Evolutionary conservation across 2,888 invertebrate genomes (phyloP).

Genomic region (Lepidochitona cinerea): DNA sequence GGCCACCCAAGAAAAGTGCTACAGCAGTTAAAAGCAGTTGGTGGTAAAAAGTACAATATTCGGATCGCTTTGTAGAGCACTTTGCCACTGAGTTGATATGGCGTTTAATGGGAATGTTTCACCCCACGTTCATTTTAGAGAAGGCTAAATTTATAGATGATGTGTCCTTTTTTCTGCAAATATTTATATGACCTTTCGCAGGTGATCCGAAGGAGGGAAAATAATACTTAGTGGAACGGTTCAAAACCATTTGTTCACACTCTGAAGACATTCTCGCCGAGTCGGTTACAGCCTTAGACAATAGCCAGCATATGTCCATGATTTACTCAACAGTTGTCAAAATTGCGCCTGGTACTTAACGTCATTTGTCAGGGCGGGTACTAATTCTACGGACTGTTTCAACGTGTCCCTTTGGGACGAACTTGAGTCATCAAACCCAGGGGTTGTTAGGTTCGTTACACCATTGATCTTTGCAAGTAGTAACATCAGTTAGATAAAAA

Average conservation of each 20-base stretch:
- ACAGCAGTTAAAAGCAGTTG: neutral
- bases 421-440: too few species aligned
- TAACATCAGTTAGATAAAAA: too few species aligned
- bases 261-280: neutral
- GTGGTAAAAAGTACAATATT: neutral
- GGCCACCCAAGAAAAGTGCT: neutral
- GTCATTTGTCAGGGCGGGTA: neutral
- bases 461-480: too few species aligned
- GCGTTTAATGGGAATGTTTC: too few species aligned
- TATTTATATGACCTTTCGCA: conserved; percentile 1
- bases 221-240: neutral
- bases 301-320: neutral
- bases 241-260: conserved; percentile 1
- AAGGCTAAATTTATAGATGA: too few species aligned
- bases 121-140: too few species aligned
- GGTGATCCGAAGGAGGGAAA: neutral
- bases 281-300: neutral
- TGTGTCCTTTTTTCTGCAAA: neutral
- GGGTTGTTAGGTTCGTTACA: neutral
- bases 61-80: neutral
- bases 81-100: too few species aligned
- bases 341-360: conserved; percentile 2
- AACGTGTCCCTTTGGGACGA: too few species aligned
- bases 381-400: too few species aligned
- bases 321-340: neutral